Base-by-base conservation (phyloP, 2,888 invertebrate genomes). In the Agrotis exclamationis region DNA sequence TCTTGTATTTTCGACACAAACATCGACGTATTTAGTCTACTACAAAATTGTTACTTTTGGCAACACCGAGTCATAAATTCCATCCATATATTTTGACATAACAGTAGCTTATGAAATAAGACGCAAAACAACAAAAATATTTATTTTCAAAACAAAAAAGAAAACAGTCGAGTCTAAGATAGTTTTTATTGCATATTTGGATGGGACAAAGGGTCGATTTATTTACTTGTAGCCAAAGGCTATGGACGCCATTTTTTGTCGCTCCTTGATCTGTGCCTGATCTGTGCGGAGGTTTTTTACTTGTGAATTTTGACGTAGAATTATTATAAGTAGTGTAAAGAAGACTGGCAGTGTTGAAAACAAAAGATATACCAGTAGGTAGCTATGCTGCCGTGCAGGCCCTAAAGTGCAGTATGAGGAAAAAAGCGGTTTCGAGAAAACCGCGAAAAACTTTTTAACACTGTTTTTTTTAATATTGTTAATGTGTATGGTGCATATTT, bases 161-260 rank as follows among this genome's bases (percentile, higher is more conserved):
- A 74, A 74, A 82, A 79, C 80, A 76, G 80, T 77, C 66, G 78
- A 80, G 58, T 79, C 69, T 74, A 65, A 79, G 73, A 79, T 82
- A 85, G 85, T 86, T 90, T 89, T 90, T 90, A 90, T 89, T 85
- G 86, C 85, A 86, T 87, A 88, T 90, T 87, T 87, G 84, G 76
- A 80, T 83, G 88, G 85, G 82, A 86, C 89, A 86, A 88, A 86
- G 86, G 88, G 86, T 86, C 84, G 83, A 85, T 86, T 87, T 90
- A 87, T 89, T 89, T 87, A 85, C 86, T 86, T 80, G 76, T 85
- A 81, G 86, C 89, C 85, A 66, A 74, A 69, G 85, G 87, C 85
- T 75, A 76, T 75, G 63, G 73, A 51, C 63, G 76, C 74, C 64
- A 82, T 83, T 85, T 83, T 85, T 85, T 85, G 80, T 81, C 71